phyloP scores from a whole-genome alignment of 2,888 invertebrate species.

The Aricia artaxerxes region DNA sequence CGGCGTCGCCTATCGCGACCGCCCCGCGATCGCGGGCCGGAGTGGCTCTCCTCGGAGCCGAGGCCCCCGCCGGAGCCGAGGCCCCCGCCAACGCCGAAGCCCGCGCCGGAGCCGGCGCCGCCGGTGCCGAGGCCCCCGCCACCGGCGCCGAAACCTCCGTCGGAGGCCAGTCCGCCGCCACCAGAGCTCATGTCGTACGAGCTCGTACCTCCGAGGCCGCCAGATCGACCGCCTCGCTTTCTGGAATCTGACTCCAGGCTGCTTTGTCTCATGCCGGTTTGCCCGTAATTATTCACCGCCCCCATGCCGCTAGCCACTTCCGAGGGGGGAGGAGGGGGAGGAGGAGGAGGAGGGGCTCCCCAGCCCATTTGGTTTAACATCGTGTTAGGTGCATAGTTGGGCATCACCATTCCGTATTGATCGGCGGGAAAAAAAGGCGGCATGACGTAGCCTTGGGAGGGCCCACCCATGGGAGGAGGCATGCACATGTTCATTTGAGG shows the following conservation, averaged over 20 bases:
- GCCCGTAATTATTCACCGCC: slow-evolving; percentile 53
- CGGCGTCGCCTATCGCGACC: slow-evolving; percentile 67
- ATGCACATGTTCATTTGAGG: slow-evolving; percentile 70
- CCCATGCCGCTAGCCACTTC: slow-evolving; percentile 52
- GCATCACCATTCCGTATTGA: slow-evolving; percentile 71
- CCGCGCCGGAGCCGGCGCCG: slow-evolving; percentile 42
- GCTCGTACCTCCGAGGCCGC: slow-evolving; percentile 50
- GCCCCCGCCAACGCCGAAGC: slow-evolving; percentile 46
- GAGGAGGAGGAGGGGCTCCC: slow-evolving; percentile 65
- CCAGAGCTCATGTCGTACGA: slow-evolving; percentile 50
- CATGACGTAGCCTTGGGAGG: slow-evolving; percentile 57
- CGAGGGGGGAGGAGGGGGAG: slow-evolving; percentile 66
- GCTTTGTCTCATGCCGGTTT: slow-evolving; percentile 65
- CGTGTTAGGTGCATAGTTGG: slow-evolving; percentile 46
- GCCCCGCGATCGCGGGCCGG: slow-evolving; percentile 55
- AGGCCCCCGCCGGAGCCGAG: slow-evolving; percentile 50
- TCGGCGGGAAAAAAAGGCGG: slow-evolving; percentile 68
- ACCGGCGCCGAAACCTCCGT: slow-evolving; percentile 46
- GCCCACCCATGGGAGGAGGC: slow-evolving; percentile 60
- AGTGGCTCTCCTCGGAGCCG: slow-evolving; percentile 49
- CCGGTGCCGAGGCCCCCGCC: slow-evolving; percentile 43
- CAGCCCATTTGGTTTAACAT: slow-evolving; percentile 58
- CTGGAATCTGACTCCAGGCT: slow-evolving; percentile 76
- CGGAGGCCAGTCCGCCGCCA: slow-evolving; percentile 50
- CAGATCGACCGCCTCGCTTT: slow-evolving; percentile 61